Conservation (phyloP, 2,888 invertebrate species). For the Calephelis perditalis region DNA sequence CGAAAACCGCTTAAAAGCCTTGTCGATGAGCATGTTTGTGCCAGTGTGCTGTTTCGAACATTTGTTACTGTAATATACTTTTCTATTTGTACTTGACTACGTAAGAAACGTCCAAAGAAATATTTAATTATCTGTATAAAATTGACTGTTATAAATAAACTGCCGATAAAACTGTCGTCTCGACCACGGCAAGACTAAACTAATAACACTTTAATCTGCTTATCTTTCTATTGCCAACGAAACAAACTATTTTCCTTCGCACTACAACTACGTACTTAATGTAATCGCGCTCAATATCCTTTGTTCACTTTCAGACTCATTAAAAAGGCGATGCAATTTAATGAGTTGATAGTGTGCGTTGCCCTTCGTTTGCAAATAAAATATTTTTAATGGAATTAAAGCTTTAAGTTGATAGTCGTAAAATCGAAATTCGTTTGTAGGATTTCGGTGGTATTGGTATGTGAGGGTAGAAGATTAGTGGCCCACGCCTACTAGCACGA, state of each 20-base stretch:
- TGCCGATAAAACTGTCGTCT: slow-evolving; percentile 7
- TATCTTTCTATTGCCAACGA: slow-evolving; percentile 45
- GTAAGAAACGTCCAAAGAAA: too few species aligned
- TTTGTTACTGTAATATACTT: too few species aligned
- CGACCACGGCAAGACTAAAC: slow-evolving; percentile 18
- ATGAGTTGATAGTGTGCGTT: slow-evolving; percentile 78
- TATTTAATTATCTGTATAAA: too few species aligned
- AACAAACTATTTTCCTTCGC: slow-evolving; percentile 59
- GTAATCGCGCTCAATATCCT: slow-evolving; percentile 76
- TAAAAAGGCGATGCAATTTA: slow-evolving; percentile 79
- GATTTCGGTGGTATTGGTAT: slow-evolving; percentile 53
- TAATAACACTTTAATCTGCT: slow-evolving; percentile 32
- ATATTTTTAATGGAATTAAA: slow-evolving; percentile 32
- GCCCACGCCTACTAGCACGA: slow-evolving; percentile 73
- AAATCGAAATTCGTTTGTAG: slow-evolving; percentile 39
- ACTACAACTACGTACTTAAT: slow-evolving; percentile 69
- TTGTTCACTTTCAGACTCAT: slow-evolving; percentile 79
- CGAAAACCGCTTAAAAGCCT: too few species aligned
- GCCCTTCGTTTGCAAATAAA: slow-evolving; percentile 73
- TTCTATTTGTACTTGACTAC: too few species aligned
- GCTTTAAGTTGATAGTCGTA: slow-evolving; percentile 38
- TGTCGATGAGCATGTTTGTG: too few species aligned
- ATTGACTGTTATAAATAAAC: slow-evolving; percentile 1
- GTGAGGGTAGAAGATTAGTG: slow-evolving; percentile 78
- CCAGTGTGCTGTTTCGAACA: too few species aligned